These are phyloP conservation scores for Leucosticte australis DNA, from an alignment of 2,113 vertebrate genomes.

Conservation along the genomic window DNA sequence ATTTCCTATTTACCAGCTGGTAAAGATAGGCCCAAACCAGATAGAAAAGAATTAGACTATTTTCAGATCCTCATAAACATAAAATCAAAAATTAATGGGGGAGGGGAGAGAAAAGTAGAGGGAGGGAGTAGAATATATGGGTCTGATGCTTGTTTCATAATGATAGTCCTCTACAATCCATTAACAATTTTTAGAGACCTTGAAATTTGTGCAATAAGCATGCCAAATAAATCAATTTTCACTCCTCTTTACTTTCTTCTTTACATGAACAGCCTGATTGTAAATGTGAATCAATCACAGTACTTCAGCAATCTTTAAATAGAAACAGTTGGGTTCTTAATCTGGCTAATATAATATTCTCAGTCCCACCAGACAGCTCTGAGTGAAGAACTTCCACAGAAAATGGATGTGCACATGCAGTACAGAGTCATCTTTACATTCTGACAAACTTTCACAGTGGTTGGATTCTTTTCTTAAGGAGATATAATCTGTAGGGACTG, in stretches of 20 bases:
- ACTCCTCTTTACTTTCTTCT: not conserved
- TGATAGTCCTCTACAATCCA: not conserved
- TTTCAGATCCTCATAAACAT: constrained; percentile 75
- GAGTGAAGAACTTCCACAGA: not conserved
- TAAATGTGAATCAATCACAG: not conserved
- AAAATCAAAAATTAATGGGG: constrained; percentile 59
- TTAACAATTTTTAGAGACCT: not conserved
- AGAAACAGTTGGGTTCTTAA: not conserved
- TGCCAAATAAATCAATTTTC: not conserved
- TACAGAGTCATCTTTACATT: not conserved
- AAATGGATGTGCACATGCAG: not conserved
- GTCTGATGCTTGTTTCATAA: not conserved
- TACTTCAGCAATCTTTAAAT: constrained; percentile 1
- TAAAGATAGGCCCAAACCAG: constrained; percentile 79
- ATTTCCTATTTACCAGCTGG: constrained; percentile 89
- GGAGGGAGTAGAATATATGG: not conserved
- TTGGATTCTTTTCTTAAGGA: not conserved
- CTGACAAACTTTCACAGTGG: not conserved
- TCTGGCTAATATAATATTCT: not conserved
- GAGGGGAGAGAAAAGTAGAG: not conserved
- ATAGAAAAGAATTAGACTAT: constrained; percentile 80
- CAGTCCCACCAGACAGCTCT: not conserved
- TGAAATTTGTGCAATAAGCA: not conserved
- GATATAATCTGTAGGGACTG: not conserved
- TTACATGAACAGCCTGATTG: not conserved